Percentiles rank a stretch among this genome's conserved stretches.
These are phyloP conservation scores for Conops quadrifasciatus DNA, from an alignment of 2,888 invertebrate species.

Conservation along the genomic window DNA sequence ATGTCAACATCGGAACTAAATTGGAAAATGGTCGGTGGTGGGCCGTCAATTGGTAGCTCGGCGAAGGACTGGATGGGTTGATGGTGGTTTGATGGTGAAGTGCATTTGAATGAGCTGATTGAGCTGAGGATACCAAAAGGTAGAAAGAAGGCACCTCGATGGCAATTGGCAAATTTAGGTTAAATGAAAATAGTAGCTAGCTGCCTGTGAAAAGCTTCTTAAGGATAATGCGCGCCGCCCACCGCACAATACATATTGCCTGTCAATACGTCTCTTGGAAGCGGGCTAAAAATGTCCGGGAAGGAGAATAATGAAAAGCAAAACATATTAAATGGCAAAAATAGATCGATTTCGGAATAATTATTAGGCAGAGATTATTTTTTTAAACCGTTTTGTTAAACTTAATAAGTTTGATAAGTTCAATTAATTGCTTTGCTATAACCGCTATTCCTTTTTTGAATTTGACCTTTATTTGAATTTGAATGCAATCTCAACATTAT, in stretches of 20 bases:
- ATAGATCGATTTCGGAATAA: slow-evolving; percentile 10
- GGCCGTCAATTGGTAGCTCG: not conserved
- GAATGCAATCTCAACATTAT: too few species aligned
- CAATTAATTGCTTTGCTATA: too few species aligned
- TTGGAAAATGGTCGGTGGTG: not conserved
- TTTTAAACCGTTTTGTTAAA: not conserved
- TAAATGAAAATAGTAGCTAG: slow-evolving; percentile 27
- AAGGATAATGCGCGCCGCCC: too few species aligned
- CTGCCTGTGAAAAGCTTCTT: slow-evolving; percentile 29
- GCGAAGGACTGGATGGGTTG: not conserved
- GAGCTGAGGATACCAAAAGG: not conserved
- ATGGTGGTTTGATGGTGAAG: not conserved
- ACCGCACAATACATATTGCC: not conserved
- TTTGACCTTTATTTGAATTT: too few species aligned
- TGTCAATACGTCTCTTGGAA: slow-evolving; percentile 14
- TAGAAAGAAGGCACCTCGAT: not conserved
- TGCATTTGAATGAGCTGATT: too few species aligned
- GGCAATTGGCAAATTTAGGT: slow-evolving; percentile 32
- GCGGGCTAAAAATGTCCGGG: not conserved
- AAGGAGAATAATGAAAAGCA: not conserved
- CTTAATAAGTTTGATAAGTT: not conserved
- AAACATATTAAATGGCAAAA: slow-evolving; percentile 20
- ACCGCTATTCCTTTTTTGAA: too few species aligned
- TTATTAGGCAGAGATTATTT: slow-evolving; percentile 20
- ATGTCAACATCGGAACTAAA: not conserved